Base-by-base conservation (phyloP, 2,113 vertebrate species). In the Neodon shergylaensis region DNA sequence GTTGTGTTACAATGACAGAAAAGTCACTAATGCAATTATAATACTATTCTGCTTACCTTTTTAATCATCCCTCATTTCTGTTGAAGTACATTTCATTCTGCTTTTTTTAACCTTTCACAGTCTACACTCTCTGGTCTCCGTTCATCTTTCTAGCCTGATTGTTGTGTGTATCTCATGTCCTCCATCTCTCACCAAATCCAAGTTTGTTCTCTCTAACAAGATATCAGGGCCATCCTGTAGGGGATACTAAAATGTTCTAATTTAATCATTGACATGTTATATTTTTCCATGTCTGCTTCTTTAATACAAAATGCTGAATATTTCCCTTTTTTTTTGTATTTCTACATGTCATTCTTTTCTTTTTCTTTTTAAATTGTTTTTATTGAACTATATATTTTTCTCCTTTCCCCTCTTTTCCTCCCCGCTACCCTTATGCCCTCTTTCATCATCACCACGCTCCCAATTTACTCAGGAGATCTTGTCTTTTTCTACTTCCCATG, bases 281-380 rank as follows among this genome's bases (percentile, higher is more conserved):
- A n/a, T 11, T 1, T 92, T 92, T 85, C 36, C 0, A 63, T 5
- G 7, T 77, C 13, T 39, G 68, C 14, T 76, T 19, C 39, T 91
- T 94, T 93, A 42, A 61, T 24, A 9, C 61, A 47, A 54, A 84
- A 73, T 70, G 73, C 22, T 70, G 14, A 92, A 83, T 6, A 79
- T 78, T 94, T 93, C 78, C 28, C 22, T 74, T 92, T 92, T 74
- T 92, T 92, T 47, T 49, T 49, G 8, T 49, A 49, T 49, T 49
- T 49, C 47, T 49, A 49, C 47, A 49, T 49, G 47, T 49, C 10
- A 49, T 49, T 49, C 47, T 49, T 49, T 49, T 49, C 47, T 49
- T 49, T 49, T 49, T 49, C 1, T 49, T 49, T 49, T 49, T 10
- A 1, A 49, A 49, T 49, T 10, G 9, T 49, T 49, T 49, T 49